Percentiles rank a stretch among this genome's conserved stretches.
Conservation (phyloP, 2,797 vertebrate genomes). For the Acropternis orthonyx region DNA sequence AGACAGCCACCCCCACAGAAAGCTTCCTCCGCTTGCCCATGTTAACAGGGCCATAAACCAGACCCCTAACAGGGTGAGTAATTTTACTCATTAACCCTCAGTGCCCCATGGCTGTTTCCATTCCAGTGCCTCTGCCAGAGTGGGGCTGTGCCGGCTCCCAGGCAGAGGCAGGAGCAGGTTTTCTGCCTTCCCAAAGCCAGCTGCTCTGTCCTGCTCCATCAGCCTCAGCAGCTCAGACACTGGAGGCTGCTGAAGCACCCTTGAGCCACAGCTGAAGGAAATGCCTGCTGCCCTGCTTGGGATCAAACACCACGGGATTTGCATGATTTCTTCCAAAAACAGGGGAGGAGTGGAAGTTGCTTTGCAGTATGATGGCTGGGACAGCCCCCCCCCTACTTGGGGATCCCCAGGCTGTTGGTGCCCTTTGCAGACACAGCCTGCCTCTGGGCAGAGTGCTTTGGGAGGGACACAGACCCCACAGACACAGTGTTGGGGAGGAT, state of each 20-base stretch:
- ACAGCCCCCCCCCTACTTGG: fast-evolving
- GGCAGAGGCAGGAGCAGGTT: background rate
- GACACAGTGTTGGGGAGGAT: fast-evolving
- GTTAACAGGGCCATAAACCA: background rate
- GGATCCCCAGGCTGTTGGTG: background rate
- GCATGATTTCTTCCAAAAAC: background rate
- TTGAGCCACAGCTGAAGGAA: background rate
- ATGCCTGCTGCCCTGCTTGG: background rate
- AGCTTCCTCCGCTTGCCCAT: background rate
- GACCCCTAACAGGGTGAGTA: fast-evolving
- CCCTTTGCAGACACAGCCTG: background rate
- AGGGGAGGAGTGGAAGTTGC: background rate
- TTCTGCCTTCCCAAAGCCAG: background rate
- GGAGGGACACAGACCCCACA: background rate
- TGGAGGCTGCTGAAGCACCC: background rate
- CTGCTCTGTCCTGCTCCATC: background rate
- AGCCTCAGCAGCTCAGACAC: fast-evolving
- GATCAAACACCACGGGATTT: background rate
- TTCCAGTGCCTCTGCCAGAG: background rate
- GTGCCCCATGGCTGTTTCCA: background rate
- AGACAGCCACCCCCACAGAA: background rate
- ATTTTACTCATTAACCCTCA: background rate
- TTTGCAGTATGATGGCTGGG: background rate
- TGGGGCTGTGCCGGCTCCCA: background rate
- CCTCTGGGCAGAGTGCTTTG: background rate